Conservation (phyloP, 2,888 invertebrate species). For the Lasioglossum marginatum region DNA sequence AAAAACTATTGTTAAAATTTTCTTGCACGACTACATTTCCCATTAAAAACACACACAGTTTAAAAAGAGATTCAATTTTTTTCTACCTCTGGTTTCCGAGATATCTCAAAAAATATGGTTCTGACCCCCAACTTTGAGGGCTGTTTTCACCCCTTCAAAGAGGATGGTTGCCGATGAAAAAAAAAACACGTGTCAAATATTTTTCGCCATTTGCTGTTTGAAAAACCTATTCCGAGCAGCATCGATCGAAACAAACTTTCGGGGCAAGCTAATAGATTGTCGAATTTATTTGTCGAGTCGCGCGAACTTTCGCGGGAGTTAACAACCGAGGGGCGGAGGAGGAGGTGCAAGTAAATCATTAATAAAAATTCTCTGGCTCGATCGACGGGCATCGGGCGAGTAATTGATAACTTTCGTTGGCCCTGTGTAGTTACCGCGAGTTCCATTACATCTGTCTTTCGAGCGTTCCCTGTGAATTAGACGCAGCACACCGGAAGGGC, state of each 20-base stretch:
- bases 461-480: background rate
- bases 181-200: too few relatives aligned
- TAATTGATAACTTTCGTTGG: conserved; percentile 14
- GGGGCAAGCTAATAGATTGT: background rate
- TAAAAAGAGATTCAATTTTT: too few relatives aligned
- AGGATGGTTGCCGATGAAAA: too few relatives aligned
- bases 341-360: background rate
- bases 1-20: too few relatives aligned
- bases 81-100: too few relatives aligned
- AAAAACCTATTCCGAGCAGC: background rate
- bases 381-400: conserved; percentile 1
- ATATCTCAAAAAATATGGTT: too few relatives aligned
- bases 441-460: conserved; percentile 5
- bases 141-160: too few relatives aligned
- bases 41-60: too few relatives aligned
- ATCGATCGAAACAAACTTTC: background rate
- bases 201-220: background rate
- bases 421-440: background rate
- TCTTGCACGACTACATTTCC: too few relatives aligned
- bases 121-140: too few relatives aligned
- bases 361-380: conserved; percentile 6
- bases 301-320: background rate
- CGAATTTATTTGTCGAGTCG: background rate
- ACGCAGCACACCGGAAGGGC: conserved; percentile 27
- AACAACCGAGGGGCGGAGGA: background rate